Percentiles rank a stretch among this genome's conserved stretches.
Conservation (phyloP, 1,140 invertebrate genomes). For the Akabosia matsudoensis region DNA sequence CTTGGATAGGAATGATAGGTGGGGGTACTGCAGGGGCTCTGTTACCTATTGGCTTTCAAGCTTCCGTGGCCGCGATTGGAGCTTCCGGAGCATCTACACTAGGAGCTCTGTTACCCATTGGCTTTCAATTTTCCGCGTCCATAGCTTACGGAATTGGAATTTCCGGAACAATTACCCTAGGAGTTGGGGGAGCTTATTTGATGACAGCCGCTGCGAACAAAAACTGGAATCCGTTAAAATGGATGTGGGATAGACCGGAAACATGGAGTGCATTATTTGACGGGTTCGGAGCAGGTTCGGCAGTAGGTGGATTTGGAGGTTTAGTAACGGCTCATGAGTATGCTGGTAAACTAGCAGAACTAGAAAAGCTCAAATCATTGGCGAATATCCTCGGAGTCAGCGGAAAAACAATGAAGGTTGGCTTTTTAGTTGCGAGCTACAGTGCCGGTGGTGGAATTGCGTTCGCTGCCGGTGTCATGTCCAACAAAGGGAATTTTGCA, state of each 20-base stretch:
- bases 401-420: neutral
- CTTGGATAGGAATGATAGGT: constrained; percentile 19
- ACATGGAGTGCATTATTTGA: constrained; percentile 25
- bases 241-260: constrained; percentile 12
- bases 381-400: too few relatives aligned
- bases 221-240: constrained; percentile 23
- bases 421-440: neutral
- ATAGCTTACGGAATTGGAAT: neutral
- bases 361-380: neutral
- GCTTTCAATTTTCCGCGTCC: neutral
- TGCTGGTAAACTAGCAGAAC: too few relatives aligned
- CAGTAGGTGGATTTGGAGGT: neutral
- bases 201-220: neutral
- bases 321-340: neutral
- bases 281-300: constrained; percentile 20
- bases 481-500: constrained; percentile 4
- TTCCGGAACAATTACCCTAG: constrained; percentile 8
- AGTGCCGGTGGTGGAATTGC: neutral
- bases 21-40: constrained; percentile 10
- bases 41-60: constrained; percentile 21
- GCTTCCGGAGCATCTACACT: neutral
- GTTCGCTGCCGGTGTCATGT: neutral
- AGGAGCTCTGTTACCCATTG: neutral
- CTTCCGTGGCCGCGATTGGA: constrained; percentile 10
- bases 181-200: constrained; percentile 19